Base-by-base conservation (phyloP, 2,888 invertebrate species). In the Harpalus rufipes region DNA sequence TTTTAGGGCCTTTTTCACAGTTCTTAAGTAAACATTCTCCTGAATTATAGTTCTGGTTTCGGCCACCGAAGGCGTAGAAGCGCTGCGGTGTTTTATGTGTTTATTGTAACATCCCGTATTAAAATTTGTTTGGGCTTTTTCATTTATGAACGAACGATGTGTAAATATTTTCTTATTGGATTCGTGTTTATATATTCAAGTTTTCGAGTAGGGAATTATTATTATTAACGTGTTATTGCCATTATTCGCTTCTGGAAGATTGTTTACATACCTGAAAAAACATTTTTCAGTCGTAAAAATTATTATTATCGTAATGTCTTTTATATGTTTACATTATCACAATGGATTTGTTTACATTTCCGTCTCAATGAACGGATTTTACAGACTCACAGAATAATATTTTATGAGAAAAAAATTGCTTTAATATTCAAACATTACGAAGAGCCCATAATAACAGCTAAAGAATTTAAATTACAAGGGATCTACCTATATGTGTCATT, bases 1-100 rank as follows among this genome's bases (percentile, higher is more conserved):
- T 83, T 83, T 83, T 83, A 83, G 83, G 72, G 72, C 32, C 81
- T 81, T 81, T 81, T 81, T 81, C 81, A 81, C 81, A 81, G 81
- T 81, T 81, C 81, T 81, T 81, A 81, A 81, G 81, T 81, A 81
- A 81, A 81, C 81, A 81, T 81, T 81, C 68, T 81, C 68, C 65
- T 72, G 81, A 72, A 72, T 39, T 81, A 81, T 81, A 81, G 58
- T 81, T 81, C 39, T 16, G 68, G 56, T 32, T 65, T 68, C 44
- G 81, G 58, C 81, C 81, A 81, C 81, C 72, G 41, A 44, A 72
- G 18, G 68, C 32, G 68, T 16, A 51, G 63, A 16, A 39, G 61
- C 41, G 39, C 14, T 39, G 56, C 76, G 76, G 25, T 14, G 56
- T 78, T 78, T 78, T 78, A 78, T 78, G 78, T 78, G 78, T 78